Evolutionary conservation across 2,888 invertebrate species (phyloP), one percentile per base, ranked within the genome.

Genomic region (Eristalis intricaria): DNA sequence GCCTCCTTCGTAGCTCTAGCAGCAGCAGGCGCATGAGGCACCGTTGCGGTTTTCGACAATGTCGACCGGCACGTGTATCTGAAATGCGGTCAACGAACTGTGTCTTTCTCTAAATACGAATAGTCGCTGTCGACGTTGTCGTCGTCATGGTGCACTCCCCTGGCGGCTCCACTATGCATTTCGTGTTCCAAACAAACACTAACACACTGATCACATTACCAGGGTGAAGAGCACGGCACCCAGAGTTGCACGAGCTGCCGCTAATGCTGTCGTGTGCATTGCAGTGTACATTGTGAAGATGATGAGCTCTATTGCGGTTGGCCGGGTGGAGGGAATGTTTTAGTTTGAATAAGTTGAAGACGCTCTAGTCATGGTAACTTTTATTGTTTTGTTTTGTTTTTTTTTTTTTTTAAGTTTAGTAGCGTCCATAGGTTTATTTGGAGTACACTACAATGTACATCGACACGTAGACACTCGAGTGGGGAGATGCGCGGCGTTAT

Each of bases 31-130:
- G 87, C 87, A 87, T 66, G 87, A 87, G 87, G 87, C 64, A 4
- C 66, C 60, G 76, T 50, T 60, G 10, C 0, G 35, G 35, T 69
- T 87, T 80, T 32, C 61, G 76, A 87, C 87, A 87, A 84, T 87
- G 84, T 87, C 87, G 87, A 68, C 40, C 87, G 87, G 79, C 87
- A 87, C 87, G 87, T 87, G 87, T 84, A 84, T 63, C 76, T 71
- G 73, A 80, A 87, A 80, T 68, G 73, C 79, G 87, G 87, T 87
- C 87, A 87, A 84, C 79, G 87, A 87, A 87, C 87, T 86, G 81
- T 66, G 66, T 65, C 60, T 69, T 61, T 74, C 65, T 56, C 63
- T 26, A 32, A 56, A 64, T 74, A 82, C 78, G 77, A 69, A 70
- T 22, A 32, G 23, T 63, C 10, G 60, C 60, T 32, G 66, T 19